These are phyloP conservation scores for Cercopithecus mona DNA, from an alignment of 2,113 vertebrate genomes.

Conservation along the genomic window DNA sequence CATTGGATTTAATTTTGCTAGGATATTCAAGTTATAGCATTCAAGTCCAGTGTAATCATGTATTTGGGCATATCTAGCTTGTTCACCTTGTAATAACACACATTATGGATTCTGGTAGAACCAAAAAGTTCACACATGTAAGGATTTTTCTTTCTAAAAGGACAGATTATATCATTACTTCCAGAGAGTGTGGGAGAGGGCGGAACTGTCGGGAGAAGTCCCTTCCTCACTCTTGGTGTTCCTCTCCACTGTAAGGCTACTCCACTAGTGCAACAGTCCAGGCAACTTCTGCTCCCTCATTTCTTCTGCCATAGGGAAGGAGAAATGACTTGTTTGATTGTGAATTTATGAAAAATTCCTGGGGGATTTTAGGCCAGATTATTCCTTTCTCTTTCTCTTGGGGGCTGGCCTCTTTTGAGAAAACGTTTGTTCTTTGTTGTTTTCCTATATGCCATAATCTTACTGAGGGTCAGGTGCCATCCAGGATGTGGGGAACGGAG, in stretches of 20 bases:
- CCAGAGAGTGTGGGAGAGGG: not conserved
- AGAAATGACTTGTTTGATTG: not conserved
- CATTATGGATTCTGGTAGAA: not conserved
- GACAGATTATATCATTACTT: not conserved
- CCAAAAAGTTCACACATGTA: not conserved
- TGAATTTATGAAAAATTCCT: not conserved
- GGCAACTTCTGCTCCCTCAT: rapidly evolving
- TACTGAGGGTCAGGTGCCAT: not conserved
- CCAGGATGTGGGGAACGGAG: rapidly evolving
- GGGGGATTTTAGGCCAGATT: not conserved
- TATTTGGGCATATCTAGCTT: not conserved
- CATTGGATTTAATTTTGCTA: not conserved
- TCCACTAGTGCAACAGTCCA: rapidly evolving
- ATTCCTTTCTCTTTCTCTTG: not conserved
- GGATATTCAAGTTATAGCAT: not conserved
- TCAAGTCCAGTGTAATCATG: not conserved
- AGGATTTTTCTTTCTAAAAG: not conserved
- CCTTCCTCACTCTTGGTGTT: not conserved
- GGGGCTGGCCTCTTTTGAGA: not conserved
- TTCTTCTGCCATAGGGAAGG: not conserved
- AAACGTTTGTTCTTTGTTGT: not conserved
- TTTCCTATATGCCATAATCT: not conserved
- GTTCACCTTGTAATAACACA: not conserved
- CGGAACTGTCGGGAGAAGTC: not conserved
- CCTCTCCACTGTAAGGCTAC: not conserved